These are phyloP conservation scores for Anser brachyrhynchus DNA, from an alignment of 2,113 vertebrate species.

Conservation along the genomic window DNA sequence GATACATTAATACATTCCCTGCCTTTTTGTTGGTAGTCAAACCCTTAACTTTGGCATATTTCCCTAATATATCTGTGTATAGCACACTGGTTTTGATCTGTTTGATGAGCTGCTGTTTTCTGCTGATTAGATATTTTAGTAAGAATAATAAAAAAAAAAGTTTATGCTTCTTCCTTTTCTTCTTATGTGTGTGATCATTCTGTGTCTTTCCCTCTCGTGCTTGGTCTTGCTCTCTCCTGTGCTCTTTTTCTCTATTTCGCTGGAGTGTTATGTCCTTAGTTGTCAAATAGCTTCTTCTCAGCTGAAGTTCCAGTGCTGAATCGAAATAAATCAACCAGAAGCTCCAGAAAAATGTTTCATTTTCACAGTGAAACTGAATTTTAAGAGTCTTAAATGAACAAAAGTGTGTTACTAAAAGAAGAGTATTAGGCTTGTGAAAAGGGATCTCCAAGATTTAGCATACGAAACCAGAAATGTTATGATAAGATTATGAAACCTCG, in stretches of 20 bases:
- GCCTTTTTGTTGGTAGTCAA: not conserved
- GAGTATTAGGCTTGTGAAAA: not conserved
- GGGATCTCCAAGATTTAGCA: not conserved
- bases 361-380: conserved; percentile 23
- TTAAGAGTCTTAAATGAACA: not conserved
- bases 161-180: conserved; percentile 29
- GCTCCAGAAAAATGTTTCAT: conserved; percentile 34
- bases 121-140: conserved; percentile 42
- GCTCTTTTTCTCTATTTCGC: not conserved
- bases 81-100: not conserved
- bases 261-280: conserved; percentile 36
- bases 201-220: not conserved
- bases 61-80: conserved; percentile 3
- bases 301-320: conserved; percentile 47
- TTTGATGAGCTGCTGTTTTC: conserved; percentile 55
- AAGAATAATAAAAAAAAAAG: not conserved
- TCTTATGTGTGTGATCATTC: not conserved
- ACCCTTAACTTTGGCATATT: conserved; percentile 1
- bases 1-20: not conserved
- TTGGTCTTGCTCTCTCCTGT: not conserved
- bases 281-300: conserved; percentile 60
- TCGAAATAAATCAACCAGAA: conserved; percentile 54
- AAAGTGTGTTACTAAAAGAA: not conserved
- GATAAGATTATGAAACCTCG: not conserved
- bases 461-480: not conserved